Evolutionary conservation across 1,140 invertebrate species (phyloP).

Genomic region (Tetramorium parvispinum): DNA sequence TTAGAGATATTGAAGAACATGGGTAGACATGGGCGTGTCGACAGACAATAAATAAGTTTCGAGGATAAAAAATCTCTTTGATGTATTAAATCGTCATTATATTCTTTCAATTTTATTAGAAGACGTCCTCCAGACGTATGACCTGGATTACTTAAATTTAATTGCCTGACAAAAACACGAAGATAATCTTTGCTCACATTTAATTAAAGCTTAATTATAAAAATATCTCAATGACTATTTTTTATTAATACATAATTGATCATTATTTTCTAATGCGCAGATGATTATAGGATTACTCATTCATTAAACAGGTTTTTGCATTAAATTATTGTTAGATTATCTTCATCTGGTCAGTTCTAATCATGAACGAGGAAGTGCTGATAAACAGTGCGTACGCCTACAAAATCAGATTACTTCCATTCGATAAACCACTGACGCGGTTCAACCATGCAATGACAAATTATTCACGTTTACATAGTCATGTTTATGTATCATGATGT

Average conservation of each 20-base stretch:
- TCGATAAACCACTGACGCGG: conserved; percentile 24
- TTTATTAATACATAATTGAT: not conserved
- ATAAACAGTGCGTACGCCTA: not conserved
- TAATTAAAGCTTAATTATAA: not conserved
- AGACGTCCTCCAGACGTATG: not conserved
- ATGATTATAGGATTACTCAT: not conserved
- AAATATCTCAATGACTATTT: not conserved
- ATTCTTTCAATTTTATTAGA: conserved; percentile 3
- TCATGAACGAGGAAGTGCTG: conserved; percentile 23
- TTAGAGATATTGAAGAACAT: not conserved
- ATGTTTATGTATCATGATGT: not conserved
- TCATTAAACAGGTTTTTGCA: not conserved
- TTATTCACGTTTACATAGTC: conserved; percentile 46
- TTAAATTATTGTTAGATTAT: not conserved
- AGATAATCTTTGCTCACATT: not conserved
- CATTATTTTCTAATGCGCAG: not conserved
- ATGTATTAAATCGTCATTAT: not conserved
- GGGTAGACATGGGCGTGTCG: not conserved
- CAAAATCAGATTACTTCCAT: conserved; percentile 49
- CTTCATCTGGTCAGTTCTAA: conserved; percentile 30
- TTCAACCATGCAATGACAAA: conserved; percentile 25
- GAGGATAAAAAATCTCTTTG: not conserved
- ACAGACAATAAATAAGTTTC: conserved; percentile 1
- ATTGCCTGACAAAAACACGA: not conserved
- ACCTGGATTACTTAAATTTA: not conserved